Base-by-base conservation (phyloP, 2,888 invertebrate genomes). In the Gymnoscelis rufifasciata region DNA sequence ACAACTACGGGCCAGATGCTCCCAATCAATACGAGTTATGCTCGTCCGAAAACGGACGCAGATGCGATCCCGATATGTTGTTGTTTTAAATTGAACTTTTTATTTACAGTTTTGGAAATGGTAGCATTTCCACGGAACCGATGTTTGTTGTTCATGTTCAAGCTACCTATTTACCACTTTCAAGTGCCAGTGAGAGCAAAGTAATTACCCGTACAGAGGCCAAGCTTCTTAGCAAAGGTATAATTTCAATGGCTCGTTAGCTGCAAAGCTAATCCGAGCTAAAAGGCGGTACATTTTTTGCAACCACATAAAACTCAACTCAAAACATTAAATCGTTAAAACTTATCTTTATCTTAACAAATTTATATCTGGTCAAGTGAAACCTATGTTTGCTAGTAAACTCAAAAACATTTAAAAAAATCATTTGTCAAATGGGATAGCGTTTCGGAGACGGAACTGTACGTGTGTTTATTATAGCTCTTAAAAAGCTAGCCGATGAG, bases 71-170 rank as follows among this genome's bases (percentile, higher is more conserved):
- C 66, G 62, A 70, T 68, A 76, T 71, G 74, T 71, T 74, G 73
- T 71, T 73, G 72, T 71, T 63, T 62, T 67, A 69, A 76, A 77
- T 75, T 70, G 72, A 75, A 78, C 76, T 80, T 80, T 79, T 83
- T 79, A 80, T 81, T 75, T 71, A 70, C 68, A 66, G 61, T 66
- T 68, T 66, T 74, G 78, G 75, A 74, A 75, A 72, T 78, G 71
- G 68, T 64, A 59, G 68, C 69, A 71, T 75, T 81, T 78, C 70
- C 66, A 66, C 64, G 69, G 60, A 71, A 75, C 77, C 74, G 71
- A 72, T 63, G 68, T 81, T 80, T 80, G 81, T 76, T 60, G 71
- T 64, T 71, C 68, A 64, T 70, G 70, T 70, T 68, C 68, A 2
- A 19, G 70, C 72, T 76, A 77, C 72, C 74, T 75, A 77, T 57